Base-by-base conservation (phyloP, 2,113 vertebrate genomes). In the Fulica atra region DNA sequence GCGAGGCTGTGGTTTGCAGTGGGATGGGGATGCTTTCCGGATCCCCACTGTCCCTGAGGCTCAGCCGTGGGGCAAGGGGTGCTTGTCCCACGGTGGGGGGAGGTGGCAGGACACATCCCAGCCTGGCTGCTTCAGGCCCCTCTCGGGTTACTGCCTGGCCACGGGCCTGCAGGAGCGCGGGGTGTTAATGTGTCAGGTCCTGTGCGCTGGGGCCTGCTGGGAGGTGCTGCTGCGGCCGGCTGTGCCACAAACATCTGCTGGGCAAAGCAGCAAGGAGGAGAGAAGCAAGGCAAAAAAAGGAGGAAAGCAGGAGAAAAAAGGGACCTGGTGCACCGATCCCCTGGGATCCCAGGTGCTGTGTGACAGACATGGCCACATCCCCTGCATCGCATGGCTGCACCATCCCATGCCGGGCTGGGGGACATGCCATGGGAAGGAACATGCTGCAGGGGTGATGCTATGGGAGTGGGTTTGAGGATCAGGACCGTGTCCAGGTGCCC, bases 121-220 rank as follows among this genome's bases (percentile, higher is more conserved):
- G 70, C 46, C 51, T 9, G 12, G 72, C 64, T 40, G 31, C 74
- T 56, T 76, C 0, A 0, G 50, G 63, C 50, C 36, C 59, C 54
- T 77, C 68, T 96, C 48, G 1, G 1, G 54, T 51, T 51, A 60
- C 25, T 0, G 44, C 10, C 53, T 24, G 57, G 80, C 59, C 20
- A 23, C 0, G 1, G 81, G 21, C 33, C 68, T 51, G 14, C 51
- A 26, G 64, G 69, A 87, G 72, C 9, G 0, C 0, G 0, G n/a
- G 46, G 36, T 2, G 5, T 89, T 87, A 70, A 81, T 11, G 23
- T n/a, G 73, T 24, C 68, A 79, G 40, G 56, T 70, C 24, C 65
- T 71, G 48, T 3, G 6, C 2, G 13, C 42, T 1, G 8, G 16
- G 12, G 8, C 1, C 8, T 38, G 36, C 50, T 1, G 16, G 72